phyloP scores from a whole-genome alignment of 1,140 invertebrate species.

The Asbolus verrucosus region DNA sequence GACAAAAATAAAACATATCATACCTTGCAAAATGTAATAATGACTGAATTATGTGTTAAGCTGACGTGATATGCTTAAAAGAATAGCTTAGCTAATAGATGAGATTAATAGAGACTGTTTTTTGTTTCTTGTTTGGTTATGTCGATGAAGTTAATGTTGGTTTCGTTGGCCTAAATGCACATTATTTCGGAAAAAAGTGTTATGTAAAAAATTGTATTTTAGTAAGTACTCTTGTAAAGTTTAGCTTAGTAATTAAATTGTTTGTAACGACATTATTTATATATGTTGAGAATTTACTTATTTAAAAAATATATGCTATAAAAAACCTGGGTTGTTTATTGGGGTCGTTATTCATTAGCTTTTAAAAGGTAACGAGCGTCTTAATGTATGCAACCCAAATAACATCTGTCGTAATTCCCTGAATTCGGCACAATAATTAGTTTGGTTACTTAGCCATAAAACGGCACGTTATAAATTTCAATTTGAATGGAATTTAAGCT shows the following conservation, averaged over 20 bases:
- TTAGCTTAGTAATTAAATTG: conserved; percentile 39
- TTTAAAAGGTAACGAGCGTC: not conserved
- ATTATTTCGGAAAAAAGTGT: conserved; percentile 31
- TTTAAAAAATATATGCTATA: conserved; percentile 39
- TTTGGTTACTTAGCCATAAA: not conserved
- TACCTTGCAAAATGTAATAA: conserved; percentile 48
- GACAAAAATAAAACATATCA: conserved; percentile 53
- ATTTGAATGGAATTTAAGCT: not conserved
- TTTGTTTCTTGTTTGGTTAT: conserved; percentile 8
- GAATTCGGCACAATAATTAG: not conserved
- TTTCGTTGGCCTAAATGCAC: conserved; percentile 31
- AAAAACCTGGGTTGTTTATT: conserved; percentile 16
- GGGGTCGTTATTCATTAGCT: not conserved
- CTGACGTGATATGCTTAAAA: conserved; percentile 42
- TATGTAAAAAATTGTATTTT: conserved; percentile 40
- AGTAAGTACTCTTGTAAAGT: conserved; percentile 35
- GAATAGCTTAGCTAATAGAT: conserved; percentile 41
- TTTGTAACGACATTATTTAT: conserved; percentile 42
- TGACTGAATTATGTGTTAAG: conserved; percentile 49
- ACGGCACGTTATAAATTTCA: not conserved
- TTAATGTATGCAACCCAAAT: conserved; percentile 8
- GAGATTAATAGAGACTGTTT: conserved; percentile 37
- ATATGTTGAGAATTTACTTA: conserved; percentile 39
- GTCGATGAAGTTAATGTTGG: conserved; percentile 17
- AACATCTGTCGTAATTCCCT: conserved; percentile 3